Base-by-base conservation (phyloP, 30 jellyfish, hydroid and myxozoan species). In the Hydra vulgaris region DNA sequence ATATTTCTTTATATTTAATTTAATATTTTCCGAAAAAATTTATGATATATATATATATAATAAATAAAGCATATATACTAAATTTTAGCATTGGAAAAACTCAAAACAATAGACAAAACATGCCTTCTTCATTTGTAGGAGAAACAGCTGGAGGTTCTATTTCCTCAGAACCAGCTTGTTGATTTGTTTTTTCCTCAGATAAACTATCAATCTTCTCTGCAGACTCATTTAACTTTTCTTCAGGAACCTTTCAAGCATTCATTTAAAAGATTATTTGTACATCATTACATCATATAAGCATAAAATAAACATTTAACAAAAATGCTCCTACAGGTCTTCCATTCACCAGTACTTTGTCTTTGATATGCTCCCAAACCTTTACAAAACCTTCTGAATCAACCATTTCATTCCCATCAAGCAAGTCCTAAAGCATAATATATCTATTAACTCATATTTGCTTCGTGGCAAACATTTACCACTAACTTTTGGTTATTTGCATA, bases 321-420 rank as follows among this genome's bases (percentile, higher is more conserved):
- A n/a, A n/a, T n/a, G n/a, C 15, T 68, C 26, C 8, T 84, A 77
- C 90, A 78, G 69, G 27, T 74, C 94, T 61, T 0, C 94, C 94
- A 56, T 77, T 71, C 22, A 21, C 40, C 15, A 61, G 26, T 18
- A 66, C 80, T 27, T 55, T 25, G 24, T 26, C 81, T 79, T 78
- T 78, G 16, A 84, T 17, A 21, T 27, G 24, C 27, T 21, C 25
- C 92, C 92, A 84, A 18, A 71, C 66, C 24, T 66, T 75, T 12
- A 20, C 72, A 69, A 84, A 84, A 21, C 71, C 84, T 66, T 84
- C 91, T 0, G 12, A 19, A 27, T 79, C 77, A 15, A 71, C 86
- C 73, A 26, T 23, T 7, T 25, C 91, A 23, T 77, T 77, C 15
- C 91, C 94, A 18, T 76, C 94, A 15, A 84, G 77, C 1, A 78